Percentiles rank a stretch among this genome's conserved stretches.
These are phyloP conservation scores for Centroberyx gerrardi DNA, from an alignment of 2,797 vertebrate species.

Conservation along the genomic window DNA sequence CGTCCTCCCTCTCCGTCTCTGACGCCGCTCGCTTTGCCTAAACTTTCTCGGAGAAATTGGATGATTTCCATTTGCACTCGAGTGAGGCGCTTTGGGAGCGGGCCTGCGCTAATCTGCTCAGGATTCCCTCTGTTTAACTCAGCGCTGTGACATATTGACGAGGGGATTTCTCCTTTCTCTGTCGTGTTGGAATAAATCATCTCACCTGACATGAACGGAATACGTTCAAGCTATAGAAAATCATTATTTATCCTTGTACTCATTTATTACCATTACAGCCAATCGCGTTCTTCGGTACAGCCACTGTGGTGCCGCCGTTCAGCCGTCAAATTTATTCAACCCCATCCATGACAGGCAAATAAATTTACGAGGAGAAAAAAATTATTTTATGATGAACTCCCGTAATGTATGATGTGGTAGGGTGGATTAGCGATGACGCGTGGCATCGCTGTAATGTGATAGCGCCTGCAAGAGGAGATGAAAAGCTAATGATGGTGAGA, in stretches of 20 bases:
- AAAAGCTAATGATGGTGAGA: slow-evolving; percentile 28
- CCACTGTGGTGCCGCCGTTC: background rate
- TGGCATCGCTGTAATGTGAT: slow-evolving; percentile 16
- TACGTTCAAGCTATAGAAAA: slow-evolving; percentile 36
- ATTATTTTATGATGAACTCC: slow-evolving; percentile 22
- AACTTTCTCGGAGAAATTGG: slow-evolving; percentile 75
- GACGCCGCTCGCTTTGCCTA: slow-evolving; percentile 59
- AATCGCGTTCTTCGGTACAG: slow-evolving; percentile 38
- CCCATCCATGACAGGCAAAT: slow-evolving; percentile 29
- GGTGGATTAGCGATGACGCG: slow-evolving; percentile 27
- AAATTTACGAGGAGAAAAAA: slow-evolving; percentile 36
- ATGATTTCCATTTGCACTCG: slow-evolving; percentile 72
- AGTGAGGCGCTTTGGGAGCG: slow-evolving; percentile 55
- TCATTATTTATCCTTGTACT: slow-evolving; percentile 57
- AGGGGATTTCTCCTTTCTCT: slow-evolving; percentile 41
- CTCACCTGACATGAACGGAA: slow-evolving; percentile 52
- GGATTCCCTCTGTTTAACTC: slow-evolving; percentile 58
- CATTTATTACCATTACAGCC: slow-evolving; percentile 51
- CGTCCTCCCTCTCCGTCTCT: slow-evolving; percentile 43
- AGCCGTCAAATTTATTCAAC: slow-evolving; percentile 27
- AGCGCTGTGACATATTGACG: slow-evolving; percentile 35
- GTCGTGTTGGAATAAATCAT: slow-evolving; percentile 44
- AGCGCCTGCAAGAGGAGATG: slow-evolving; percentile 2
- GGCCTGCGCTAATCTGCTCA: slow-evolving; percentile 68
- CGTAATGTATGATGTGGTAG: background rate